Evolutionary conservation across 2,113 vertebrate species (phyloP).

Genomic region (Maylandia zebra): DNA sequence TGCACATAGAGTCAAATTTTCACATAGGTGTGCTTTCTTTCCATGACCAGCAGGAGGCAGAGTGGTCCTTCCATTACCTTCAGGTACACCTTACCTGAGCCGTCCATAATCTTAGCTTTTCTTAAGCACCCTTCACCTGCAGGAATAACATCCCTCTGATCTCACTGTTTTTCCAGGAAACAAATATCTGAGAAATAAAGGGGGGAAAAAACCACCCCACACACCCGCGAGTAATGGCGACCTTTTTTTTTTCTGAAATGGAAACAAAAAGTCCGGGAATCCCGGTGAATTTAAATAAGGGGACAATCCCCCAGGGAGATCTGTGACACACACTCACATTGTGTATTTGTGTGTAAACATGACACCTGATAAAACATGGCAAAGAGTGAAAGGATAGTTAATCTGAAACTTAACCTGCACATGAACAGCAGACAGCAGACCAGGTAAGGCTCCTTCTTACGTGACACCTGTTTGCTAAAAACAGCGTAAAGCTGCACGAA

Average conservation of each 20-base stretch:
- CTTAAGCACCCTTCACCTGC: background rate
- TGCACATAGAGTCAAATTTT: background rate
- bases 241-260: background rate
- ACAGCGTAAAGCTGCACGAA: too few species aligned
- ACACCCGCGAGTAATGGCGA: background rate
- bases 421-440: background rate
- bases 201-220: background rate
- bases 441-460: conserved; percentile 11
- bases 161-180: background rate
- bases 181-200: background rate
- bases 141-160: background rate
- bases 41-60: conserved; percentile 6
- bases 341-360: background rate
- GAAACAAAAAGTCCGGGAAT: conserved; percentile 26
- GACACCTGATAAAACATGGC: conserved; percentile 2
- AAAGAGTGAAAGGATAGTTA: background rate
- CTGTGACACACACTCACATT: background rate
- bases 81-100: background rate
- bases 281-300: conserved; percentile 4
- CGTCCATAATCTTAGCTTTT: background rate
- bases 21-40: background rate
- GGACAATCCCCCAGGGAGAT: background rate
- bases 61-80: background rate
- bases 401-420: conserved; percentile 8
- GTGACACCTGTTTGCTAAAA: background rate